Evolutionary conservation across 92 coral and sea anemone genomes (phyloP), one percentile per base, ranked within the genome.

Genomic region (Parazoanthus swiftii): DNA sequence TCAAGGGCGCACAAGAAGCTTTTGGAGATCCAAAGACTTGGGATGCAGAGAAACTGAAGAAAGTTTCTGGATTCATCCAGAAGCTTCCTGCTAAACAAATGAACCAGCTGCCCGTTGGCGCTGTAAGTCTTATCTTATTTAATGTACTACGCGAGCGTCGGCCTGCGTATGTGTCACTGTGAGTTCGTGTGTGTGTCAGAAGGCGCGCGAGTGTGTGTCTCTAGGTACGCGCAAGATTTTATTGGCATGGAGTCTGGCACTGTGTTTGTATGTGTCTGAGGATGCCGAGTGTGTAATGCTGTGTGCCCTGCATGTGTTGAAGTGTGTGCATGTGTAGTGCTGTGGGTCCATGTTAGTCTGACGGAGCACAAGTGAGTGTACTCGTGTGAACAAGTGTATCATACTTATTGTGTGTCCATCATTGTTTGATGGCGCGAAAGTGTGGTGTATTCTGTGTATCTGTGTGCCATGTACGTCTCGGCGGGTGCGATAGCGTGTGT

Each of bases 21-120:
- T 90, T 87, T 68, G 93, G 93, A n/a, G 88, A 76, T 46, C 77
- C 89, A 36, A 70, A 82, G 65, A 58, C 89, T 63, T 90, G 93
- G 93, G 70, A 82, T 35, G 46, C 54, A 50, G 90, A 88, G 3
- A 86, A 90, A 54, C 43, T 90, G 78, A 81, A 79, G 46, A 81
- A 46, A 73, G 66, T 84, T 29, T 84, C 87, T 0, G 56, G 65
- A 0, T 84, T 84, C 33, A 59, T 84, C 67, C 87, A 70, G 65
- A 48, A 15, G 6, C 87, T 84, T 72, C 87, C 87, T 13, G 78
- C 87, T 33, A 84, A 71, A 71, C 43, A 84, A 48, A 71, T 84
- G 16, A 84, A 84, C 68, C 46, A 71, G 63, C 87, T 84, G 39
- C 87, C 87, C 21, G 46, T 73, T 84, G 87, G 87, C 44, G 87